Conservation (phyloP, 2,888 invertebrate species). For the Apoderus coryli region DNA sequence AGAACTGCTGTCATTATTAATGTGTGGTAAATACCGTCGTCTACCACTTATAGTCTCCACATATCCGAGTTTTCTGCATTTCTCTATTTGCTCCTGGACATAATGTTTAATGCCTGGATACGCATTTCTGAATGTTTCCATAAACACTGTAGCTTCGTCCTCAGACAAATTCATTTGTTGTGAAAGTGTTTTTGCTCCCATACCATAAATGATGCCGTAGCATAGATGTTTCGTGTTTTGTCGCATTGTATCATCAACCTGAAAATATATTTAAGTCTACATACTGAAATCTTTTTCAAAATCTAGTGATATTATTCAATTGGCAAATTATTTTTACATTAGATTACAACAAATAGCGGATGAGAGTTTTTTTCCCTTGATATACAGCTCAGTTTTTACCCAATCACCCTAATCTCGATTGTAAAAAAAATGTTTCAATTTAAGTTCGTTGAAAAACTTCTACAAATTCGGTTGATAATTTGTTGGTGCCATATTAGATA, state of each 20-base stretch:
- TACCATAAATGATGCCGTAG: constrained; percentile 96
- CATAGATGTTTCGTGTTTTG: constrained; percentile 86
- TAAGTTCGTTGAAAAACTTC: no score
- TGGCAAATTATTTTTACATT: no score
- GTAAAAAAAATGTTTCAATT: no score
- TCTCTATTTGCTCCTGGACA: constrained; percentile 36
- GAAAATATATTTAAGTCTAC: constrained; percentile 11
- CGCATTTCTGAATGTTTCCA: constrained; percentile 63
- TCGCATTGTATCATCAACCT: constrained; percentile 63
- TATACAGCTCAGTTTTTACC: no score
- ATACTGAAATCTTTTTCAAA: not conserved
- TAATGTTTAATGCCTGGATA: constrained; percentile 58
- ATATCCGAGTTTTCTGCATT: constrained; percentile 57
- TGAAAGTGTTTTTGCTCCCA: constrained; percentile 71
- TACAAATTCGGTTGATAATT: no score
- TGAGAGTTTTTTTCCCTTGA: no score
- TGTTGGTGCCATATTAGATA: no score
- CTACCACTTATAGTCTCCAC: constrained; percentile 74
- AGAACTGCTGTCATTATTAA: constrained; percentile 46
- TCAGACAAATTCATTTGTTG: constrained; percentile 66
- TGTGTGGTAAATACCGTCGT: constrained; percentile 61
- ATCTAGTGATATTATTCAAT: not conserved
- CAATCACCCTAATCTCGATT: no score
- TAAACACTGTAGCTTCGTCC: constrained; percentile 63
- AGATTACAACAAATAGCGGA: no score